Conservation (phyloP, 2,797 vertebrate genomes). For the Spondyliosoma cantharus region DNA sequence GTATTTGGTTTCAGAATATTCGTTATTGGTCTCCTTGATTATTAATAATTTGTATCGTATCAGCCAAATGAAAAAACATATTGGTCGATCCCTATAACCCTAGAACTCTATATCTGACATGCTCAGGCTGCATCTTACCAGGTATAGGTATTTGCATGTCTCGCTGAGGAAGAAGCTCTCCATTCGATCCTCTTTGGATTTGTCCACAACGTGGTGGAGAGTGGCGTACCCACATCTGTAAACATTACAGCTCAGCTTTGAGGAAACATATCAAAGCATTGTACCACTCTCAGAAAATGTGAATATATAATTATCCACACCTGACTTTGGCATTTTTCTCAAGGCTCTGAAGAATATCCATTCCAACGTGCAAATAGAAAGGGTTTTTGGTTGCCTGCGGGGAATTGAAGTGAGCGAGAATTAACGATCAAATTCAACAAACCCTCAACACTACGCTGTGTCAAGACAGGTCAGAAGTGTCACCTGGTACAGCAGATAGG, state of each 20-base stretch:
- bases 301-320: constrained; percentile 76
- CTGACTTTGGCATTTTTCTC: constrained; percentile 97
- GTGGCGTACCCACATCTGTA: constrained; percentile 97
- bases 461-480: neutral
- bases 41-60: too few species aligned
- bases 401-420: constrained; percentile 4
- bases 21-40: too few species aligned
- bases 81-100: too few species aligned
- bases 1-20: too few species aligned
- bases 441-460: neutral
- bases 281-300: neutral
- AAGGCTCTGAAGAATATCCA: constrained; percentile 98
- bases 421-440: neutral
- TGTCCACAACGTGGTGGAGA: constrained; percentile 96
- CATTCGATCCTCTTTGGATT: constrained; percentile 99
- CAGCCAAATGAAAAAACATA: too few species aligned
- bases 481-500: constrained; percentile 98
- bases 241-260: constrained; percentile 28
- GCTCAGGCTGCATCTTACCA: constrained; percentile 82
- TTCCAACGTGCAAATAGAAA: constrained; percentile 98
- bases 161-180: constrained; percentile 99
- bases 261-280: neutral
- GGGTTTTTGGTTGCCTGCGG: constrained; percentile 98
- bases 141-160: constrained; percentile 97
- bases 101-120: neutral